Evolutionary conservation across 2,797 vertebrate genomes (phyloP).

Genomic region (Sparus aurata): DNA sequence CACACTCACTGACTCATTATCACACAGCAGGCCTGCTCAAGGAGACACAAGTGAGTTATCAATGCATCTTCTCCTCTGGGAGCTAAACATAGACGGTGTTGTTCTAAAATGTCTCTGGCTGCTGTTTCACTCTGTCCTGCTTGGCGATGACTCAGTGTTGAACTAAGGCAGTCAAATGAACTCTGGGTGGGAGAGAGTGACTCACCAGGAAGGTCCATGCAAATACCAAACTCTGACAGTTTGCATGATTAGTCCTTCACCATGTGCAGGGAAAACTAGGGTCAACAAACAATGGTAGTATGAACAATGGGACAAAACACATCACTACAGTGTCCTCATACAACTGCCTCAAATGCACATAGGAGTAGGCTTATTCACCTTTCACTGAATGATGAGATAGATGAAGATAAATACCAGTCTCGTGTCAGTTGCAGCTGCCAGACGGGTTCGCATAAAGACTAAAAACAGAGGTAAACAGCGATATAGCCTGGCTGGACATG

Average conservation of each 20-base stretch:
- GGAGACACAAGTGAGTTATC: slow-evolving; percentile 9
- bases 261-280: slow-evolving; percentile 11
- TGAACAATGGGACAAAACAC: slow-evolving; percentile 18
- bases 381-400: no score
- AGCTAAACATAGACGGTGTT: slow-evolving; percentile 25
- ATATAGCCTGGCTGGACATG: background rate
- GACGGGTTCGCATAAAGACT: background rate
- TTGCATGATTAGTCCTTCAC: slow-evolving; percentile 63
- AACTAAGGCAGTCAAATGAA: slow-evolving; percentile 59
- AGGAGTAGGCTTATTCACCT: background rate
- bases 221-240: slow-evolving; percentile 60
- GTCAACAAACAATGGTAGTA: slow-evolving; percentile 9
- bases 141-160: slow-evolving; percentile 66
- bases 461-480: background rate
- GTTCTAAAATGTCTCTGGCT: slow-evolving; percentile 11
- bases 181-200: slow-evolving; percentile 30
- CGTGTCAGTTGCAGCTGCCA: background rate
- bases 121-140: slow-evolving; percentile 35
- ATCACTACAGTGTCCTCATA: background rate
- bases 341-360: no score
- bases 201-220: slow-evolving; percentile 66
- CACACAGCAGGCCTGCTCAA: slow-evolving; percentile 6
- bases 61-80: slow-evolving; percentile 28
- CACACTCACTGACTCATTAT: slow-evolving; percentile 28
- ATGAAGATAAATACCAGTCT: no score